Percentiles rank a stretch among this genome's conserved stretches.
These are phyloP conservation scores for Drosophila formosana DNA, from an alignment of 2,888 invertebrate species.

Conservation along the genomic window DNA sequence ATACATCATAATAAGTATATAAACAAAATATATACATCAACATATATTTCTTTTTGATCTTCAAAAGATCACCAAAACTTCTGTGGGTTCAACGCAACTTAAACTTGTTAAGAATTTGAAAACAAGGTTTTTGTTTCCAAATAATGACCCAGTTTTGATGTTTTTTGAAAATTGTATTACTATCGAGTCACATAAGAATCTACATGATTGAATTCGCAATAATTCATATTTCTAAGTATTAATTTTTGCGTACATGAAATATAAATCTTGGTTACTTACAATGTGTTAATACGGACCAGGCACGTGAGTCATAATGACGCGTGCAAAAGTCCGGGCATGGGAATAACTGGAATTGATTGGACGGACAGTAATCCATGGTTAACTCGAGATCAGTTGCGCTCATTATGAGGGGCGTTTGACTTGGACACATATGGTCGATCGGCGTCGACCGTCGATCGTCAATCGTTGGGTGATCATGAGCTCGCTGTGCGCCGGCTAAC, in stretches of 20 bases:
- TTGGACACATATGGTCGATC: slow-evolving; percentile 50
- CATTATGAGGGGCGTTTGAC: slow-evolving; percentile 76
- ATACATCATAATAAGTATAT: background rate
- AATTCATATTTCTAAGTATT: background rate
- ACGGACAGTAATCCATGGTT: slow-evolving; percentile 36
- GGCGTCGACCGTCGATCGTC: slow-evolving; percentile 15
- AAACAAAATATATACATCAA: background rate
- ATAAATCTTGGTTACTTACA: slow-evolving; percentile 31
- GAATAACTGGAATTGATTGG: slow-evolving; percentile 35
- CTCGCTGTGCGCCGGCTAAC: slow-evolving; percentile 15
- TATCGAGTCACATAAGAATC: background rate
- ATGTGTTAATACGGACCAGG: background rate
- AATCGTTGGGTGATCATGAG: slow-evolving; percentile 51
- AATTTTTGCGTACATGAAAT: background rate
- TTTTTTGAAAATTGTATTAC: background rate
- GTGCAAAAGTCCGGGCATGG: slow-evolving; percentile 35
- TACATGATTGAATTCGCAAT: background rate
- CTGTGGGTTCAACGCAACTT: no score
- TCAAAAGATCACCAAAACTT: no score
- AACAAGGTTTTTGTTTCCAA: no score
- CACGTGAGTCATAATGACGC: slow-evolving; percentile 28
- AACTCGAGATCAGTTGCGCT: slow-evolving; percentile 45
- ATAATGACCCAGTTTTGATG: background rate
- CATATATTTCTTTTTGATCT: no score
- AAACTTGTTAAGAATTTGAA: no score